These are phyloP conservation scores for Hypocryptadius cinnamomeus DNA, from an alignment of 2,113 vertebrate genomes.

Conservation along the genomic window DNA sequence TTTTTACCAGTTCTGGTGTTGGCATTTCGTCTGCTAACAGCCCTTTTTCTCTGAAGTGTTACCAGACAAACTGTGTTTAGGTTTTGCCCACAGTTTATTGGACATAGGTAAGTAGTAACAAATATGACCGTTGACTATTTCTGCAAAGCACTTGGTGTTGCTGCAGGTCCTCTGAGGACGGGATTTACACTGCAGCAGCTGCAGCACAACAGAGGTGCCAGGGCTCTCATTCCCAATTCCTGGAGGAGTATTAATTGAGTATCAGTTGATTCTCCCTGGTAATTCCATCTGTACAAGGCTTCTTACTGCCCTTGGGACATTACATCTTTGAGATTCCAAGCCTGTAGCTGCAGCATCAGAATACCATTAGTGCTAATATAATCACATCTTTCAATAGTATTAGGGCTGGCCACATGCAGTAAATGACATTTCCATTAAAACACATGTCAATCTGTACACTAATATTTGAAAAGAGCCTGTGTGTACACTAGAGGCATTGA, in stretches of 20 bases:
- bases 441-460: background rate
- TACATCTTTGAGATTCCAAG: background rate
- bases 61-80: background rate
- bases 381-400: background rate
- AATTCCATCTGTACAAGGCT: background rate
- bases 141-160: background rate
- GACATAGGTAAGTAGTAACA: background rate
- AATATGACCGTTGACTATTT: background rate
- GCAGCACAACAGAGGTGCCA: background rate
- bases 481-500: background rate
- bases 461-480: background rate
- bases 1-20: background rate
- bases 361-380: background rate
- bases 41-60: background rate
- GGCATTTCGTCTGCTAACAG: background rate
- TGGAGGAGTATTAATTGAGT: background rate
- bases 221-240: background rate
- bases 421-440: constrained; percentile 31
- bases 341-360: background rate
- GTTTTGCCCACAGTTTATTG: background rate
- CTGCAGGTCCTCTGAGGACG: background rate
- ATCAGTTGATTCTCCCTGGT: background rate
- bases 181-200: background rate
- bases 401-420: background rate
- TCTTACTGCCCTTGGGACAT: background rate